phyloP scores from a whole-genome alignment of 1,140 invertebrate genomes.

The Trigoniulus corallinus region DNA sequence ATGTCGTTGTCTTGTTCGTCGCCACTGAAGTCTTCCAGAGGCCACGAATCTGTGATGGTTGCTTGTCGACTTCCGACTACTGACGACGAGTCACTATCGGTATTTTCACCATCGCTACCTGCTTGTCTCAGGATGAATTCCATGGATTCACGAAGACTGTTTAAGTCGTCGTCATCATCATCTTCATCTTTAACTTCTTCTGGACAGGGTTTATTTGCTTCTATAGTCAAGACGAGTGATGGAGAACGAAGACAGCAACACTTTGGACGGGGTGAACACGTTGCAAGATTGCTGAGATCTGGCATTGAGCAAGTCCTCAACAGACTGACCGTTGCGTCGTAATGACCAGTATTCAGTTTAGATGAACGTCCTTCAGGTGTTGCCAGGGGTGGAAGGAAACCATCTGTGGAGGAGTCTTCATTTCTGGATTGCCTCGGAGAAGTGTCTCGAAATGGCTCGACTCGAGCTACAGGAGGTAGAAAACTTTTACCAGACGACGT shows the following conservation, averaged over 20 bases:
- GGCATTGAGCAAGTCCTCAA: neutral
- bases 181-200: neutral
- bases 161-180: conserved; percentile 1
- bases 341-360: neutral
- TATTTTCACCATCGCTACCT: no score
- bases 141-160: neutral
- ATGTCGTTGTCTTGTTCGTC: neutral
- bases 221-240: neutral
- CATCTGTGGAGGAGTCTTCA: neutral
- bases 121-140: neutral
- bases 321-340: neutral
- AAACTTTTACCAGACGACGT: no score
- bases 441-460: neutral
- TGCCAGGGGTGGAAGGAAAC: neutral
- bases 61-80: neutral
- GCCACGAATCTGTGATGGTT: neutral
- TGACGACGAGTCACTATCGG: neutral
- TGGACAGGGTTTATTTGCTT: neutral
- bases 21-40: neutral
- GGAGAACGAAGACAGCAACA: neutral
- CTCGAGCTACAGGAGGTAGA: neutral
- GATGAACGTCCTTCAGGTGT: neutral
- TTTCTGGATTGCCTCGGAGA: neutral
- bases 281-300: neutral
- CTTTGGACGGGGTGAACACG: neutral